Conservation (phyloP, 2,888 invertebrate species). For the Cosmia pyralina region DNA sequence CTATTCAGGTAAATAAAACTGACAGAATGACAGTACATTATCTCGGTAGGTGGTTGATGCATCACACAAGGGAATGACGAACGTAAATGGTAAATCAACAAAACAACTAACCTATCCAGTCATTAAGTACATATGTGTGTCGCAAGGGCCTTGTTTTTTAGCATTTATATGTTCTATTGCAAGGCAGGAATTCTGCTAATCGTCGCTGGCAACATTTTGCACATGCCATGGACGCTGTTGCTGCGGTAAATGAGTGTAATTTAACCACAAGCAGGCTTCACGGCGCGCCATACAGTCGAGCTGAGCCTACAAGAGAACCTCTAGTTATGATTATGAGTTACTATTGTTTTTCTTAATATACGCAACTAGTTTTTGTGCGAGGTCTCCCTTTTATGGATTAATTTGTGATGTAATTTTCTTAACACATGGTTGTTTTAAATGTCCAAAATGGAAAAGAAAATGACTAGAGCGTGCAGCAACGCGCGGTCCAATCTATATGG, state of each 20-base stretch:
- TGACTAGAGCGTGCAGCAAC: background rate
- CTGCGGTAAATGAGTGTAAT: slow-evolving; percentile 86
- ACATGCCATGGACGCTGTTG: slow-evolving; percentile 82
- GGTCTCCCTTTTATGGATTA: slow-evolving; percentile 37
- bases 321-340: slow-evolving; percentile 62
- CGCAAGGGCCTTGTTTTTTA: slow-evolving; percentile 86
- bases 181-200: slow-evolving; percentile 88
- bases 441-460: slow-evolving; percentile 16
- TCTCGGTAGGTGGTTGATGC: slow-evolving; percentile 74
- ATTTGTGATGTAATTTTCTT: slow-evolving; percentile 35
- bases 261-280: slow-evolving; percentile 81
- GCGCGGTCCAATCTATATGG: background rate
- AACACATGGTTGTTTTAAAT: slow-evolving; percentile 18
- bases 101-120: slow-evolving; percentile 76
- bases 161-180: slow-evolving; percentile 86
- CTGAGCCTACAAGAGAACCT: slow-evolving; percentile 59
- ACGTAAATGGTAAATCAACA: slow-evolving; percentile 83
- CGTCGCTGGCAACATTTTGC: slow-evolving; percentile 86
- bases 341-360: slow-evolving; percentile 61
- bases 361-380: slow-evolving; percentile 46
- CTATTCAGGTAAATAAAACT: slow-evolving; percentile 55
- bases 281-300: slow-evolving; percentile 66
- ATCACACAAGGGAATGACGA: slow-evolving; percentile 65
- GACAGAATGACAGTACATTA: slow-evolving; percentile 67
- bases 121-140: slow-evolving; percentile 76